Percentiles rank a stretch among this genome's conserved stretches.
These are phyloP conservation scores for Morbakka virulenta DNA, from an alignment of 30 jellyfish, hydroid and myxozoan genomes.

Conservation along the genomic window DNA sequence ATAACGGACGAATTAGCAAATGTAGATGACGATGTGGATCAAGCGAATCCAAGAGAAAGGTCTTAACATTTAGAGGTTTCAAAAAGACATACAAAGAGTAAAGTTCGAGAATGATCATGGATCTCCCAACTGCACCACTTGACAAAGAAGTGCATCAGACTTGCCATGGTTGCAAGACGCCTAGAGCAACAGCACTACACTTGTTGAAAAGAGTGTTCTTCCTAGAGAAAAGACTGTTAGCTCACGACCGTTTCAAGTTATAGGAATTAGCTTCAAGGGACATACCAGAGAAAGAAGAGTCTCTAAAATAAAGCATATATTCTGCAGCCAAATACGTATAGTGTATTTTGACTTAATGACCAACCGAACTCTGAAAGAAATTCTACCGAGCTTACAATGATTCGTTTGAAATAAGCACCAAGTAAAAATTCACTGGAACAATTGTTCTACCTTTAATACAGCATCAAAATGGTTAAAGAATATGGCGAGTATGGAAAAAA, in stretches of 20 bases:
- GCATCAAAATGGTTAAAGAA: conserved; percentile 53
- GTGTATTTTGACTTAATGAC: conserved; percentile 22
- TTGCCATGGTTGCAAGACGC: conserved; percentile 34
- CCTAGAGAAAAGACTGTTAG: conserved; percentile 39
- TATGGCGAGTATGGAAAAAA: too few relatives aligned
- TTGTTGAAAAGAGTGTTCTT: conserved; percentile 3
- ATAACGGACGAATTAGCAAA: conserved; percentile 44
- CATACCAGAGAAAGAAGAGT: neutral
- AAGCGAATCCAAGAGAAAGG: conserved; percentile 21
- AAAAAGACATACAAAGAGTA: conserved; percentile 21
- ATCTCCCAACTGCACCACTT: neutral
- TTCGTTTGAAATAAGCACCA: conserved; percentile 33
- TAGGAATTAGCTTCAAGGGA: conserved; percentile 31
- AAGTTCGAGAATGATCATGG: conserved; percentile 15
- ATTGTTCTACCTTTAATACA: conserved; percentile 22
- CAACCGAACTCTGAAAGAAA: conserved; percentile 4
- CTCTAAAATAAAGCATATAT: neutral
- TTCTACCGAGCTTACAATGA: conserved; percentile 11
- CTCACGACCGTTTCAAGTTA: conserved; percentile 27
- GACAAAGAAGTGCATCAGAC: neutral
- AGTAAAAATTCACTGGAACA: conserved; percentile 19
- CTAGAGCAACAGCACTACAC: neutral
- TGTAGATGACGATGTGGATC: conserved; percentile 6
- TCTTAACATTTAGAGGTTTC: conserved; percentile 11
- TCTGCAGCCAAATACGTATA: too few relatives aligned